These are phyloP conservation scores for Balaeniceps rex DNA, from an alignment of 2,113 vertebrate species.

Conservation along the genomic window DNA sequence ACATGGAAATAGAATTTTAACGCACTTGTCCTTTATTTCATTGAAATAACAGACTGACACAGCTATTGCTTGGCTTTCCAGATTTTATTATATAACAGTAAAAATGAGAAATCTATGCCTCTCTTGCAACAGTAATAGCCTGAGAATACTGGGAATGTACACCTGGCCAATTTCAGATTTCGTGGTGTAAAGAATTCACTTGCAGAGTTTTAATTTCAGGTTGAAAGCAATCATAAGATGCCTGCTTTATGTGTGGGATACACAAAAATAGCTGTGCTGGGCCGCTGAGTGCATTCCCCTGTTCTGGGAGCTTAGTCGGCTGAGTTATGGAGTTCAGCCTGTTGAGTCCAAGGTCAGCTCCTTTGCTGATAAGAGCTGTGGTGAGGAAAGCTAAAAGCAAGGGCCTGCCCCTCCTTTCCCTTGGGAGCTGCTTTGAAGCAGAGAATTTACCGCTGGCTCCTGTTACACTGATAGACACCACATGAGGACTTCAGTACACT, in stretches of 20 bases:
- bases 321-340: background rate
- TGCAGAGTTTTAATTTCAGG: background rate
- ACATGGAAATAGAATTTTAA: background rate
- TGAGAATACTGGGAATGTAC: background rate
- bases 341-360: background rate
- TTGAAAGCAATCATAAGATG: background rate
- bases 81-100: background rate
- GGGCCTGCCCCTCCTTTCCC: background rate
- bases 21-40: background rate
- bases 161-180: background rate
- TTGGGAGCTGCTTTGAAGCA: background rate
- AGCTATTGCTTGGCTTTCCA: background rate
- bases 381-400: background rate
- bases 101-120: background rate
- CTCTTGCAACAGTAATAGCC: background rate
- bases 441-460: background rate
- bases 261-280: background rate
- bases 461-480: background rate
- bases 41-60: background rate
- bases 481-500: background rate
- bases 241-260: fast-evolving
- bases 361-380: background rate
- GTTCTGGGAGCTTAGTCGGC: background rate
- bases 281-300: background rate
- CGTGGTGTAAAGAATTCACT: background rate